Evolutionary conservation across 2,888 invertebrate species (phyloP), one percentile per base, ranked within the genome.

Genomic region (Camponotus fellah): DNA sequence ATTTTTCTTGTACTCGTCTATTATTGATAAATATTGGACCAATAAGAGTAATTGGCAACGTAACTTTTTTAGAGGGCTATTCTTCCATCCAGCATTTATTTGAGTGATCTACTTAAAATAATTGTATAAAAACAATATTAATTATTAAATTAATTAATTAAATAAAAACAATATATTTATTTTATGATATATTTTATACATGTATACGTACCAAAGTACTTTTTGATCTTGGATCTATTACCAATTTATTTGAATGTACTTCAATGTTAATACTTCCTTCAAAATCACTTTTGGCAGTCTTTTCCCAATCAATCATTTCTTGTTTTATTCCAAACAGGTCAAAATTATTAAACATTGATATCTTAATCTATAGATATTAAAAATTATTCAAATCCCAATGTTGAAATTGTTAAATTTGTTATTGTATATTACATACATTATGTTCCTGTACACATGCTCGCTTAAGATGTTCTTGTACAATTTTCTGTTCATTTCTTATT

Each of bases 1-100:
- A 77, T 89, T 84, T 46, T 86, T 87, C 60, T 83, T 86, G 75
- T 89, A 90, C 17, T 84, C 71, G 26, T 91, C 90, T 53, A 91
- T 72, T n/a, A 91, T 88, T 17, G 82, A 82, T 69, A 93, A 83
- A 77, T 91, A 92, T 17, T 88, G 82, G 53, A 90, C 43, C 37
- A 93, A 84, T 43, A 92, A 69, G n/a, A 88, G 37, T 32, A 93
- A 83, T 68, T 93, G 88, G 26, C 88, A 56, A 92, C 92, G 92
- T 10, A 93, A 66, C 34, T 89, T 86, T 56, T 69, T 72, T 53
- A 93, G 76, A 21, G 83, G 86, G 62, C 91, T 91, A 17, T 68
- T 62, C n/a, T 76, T 84, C 71, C 90, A 89, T 62, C 91, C 92
- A 32, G 88, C 87, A 34, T 89, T 83, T 43, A 92, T 66, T 86